Evolutionary conservation across 2,797 vertebrate species (phyloP).

Genomic region (Dicrostonyx torquatus): DNA sequence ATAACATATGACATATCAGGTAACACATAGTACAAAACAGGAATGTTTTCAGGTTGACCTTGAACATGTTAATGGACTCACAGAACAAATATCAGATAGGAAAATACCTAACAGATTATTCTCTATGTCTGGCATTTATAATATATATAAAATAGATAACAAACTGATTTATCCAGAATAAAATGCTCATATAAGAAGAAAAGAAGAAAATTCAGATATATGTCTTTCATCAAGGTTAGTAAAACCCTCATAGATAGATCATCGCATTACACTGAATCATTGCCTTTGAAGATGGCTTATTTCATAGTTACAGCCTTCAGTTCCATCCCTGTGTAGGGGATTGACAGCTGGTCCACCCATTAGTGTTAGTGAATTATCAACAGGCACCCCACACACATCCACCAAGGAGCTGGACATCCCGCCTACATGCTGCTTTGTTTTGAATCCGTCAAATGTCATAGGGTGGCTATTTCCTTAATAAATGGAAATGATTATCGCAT

Average conservation of each 20-base stretch:
- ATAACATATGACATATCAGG: background rate
- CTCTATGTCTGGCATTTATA: conserved; percentile 14
- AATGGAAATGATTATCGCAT: conserved; percentile 25
- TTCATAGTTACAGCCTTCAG: conserved; percentile 9
- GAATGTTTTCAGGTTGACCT: conserved; percentile 66
- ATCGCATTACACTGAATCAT: background rate
- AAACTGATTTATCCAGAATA: conserved; percentile 43
- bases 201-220: conserved; percentile 48
- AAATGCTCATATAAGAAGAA: conserved; percentile 1
- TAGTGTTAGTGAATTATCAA: conserved; percentile 66
- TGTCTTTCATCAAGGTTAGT: conserved; percentile 53
- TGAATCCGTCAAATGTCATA: conserved; percentile 61
- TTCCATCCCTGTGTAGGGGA: background rate
- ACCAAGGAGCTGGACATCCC: conserved; percentile 13
- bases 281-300: conserved; percentile 37
- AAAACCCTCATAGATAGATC: conserved; percentile 40
- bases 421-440: conserved; percentile 58
- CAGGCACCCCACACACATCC: conserved; percentile 48
- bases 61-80: conserved; percentile 44
- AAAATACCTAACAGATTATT: conserved; percentile 27
- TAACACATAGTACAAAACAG: background rate
- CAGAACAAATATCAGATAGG: conserved; percentile 22
- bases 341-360: conserved; percentile 64
- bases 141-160: conserved; percentile 1
- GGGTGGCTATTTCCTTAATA: conserved; percentile 52